Evolutionary conservation across 2,888 invertebrate species (phyloP).

Genomic region (Zygaena filipendulae): DNA sequence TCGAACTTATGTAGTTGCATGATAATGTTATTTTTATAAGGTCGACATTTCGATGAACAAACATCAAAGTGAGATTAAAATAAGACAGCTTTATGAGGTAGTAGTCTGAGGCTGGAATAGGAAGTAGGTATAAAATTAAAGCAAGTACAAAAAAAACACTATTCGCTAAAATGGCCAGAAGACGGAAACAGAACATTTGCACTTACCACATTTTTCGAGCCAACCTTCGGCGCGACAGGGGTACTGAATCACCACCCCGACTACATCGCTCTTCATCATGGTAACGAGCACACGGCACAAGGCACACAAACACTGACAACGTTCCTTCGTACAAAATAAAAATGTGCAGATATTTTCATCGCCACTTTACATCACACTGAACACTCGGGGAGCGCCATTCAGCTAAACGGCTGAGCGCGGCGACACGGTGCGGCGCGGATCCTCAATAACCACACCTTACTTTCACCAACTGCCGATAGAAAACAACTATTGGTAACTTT

Average conservation of each 20-base stretch:
- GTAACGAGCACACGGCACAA: constrained; percentile 25
- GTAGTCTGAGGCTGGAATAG: no score
- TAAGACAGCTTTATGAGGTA: no score
- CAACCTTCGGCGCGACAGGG: constrained; percentile 61
- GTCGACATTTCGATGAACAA: no score
- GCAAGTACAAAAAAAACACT: no score
- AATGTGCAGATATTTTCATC: constrained; percentile 21
- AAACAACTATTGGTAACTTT: constrained; percentile 25
- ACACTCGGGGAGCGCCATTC: neutral
- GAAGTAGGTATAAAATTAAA: no score
- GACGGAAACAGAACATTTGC: no score
- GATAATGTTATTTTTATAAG: no score
- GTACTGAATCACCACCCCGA: constrained; percentile 39
- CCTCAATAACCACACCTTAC: constrained; percentile 36
- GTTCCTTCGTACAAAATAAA: constrained; percentile 16
- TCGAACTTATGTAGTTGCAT: no score
- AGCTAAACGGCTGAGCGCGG: constrained; percentile 7
- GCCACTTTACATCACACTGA: constrained; percentile 36
- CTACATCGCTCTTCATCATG: constrained; percentile 43
- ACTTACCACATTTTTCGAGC: constrained; percentile 59
- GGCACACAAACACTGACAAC: constrained; percentile 23
- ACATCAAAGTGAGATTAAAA: no score
- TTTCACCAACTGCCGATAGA: constrained; percentile 55
- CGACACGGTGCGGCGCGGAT: constrained; percentile 18
- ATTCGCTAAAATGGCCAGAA: no score